Conservation (phyloP, 2,888 invertebrate genomes). For the Abscondita cerata region DNA sequence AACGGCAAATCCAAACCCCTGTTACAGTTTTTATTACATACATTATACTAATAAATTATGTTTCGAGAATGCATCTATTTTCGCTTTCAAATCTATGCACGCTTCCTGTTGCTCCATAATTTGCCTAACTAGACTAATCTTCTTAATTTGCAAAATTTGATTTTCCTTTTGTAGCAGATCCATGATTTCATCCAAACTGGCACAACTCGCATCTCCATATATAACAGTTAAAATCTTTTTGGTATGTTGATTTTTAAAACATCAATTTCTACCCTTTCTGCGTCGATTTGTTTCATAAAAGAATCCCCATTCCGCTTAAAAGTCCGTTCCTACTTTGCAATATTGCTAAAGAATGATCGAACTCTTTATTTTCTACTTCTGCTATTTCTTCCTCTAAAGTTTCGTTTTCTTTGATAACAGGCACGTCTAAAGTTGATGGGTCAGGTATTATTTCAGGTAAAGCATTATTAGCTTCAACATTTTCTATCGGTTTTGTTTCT, state of each 20-base stretch:
- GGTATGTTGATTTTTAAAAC: conserved; percentile 43
- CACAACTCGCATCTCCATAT: conserved; percentile 37
- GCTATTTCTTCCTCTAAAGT: conserved; percentile 3
- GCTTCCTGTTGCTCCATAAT: conserved; percentile 58
- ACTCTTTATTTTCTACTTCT: conserved; percentile 20
- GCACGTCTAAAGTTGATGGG: conserved; percentile 20
- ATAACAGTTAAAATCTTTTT: conserved; percentile 16
- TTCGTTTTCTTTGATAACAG: too few relatives aligned
- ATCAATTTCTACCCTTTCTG: conserved; percentile 75
- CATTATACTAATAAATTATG: conserved; percentile 13
- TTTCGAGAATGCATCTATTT: conserved; percentile 28
- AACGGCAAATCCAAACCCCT: too few relatives aligned
- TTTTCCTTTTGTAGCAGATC: conserved; percentile 56
- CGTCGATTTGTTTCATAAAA: conserved; percentile 72
- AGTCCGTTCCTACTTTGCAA: conserved; percentile 72
- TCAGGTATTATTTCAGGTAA: conserved; percentile 22
- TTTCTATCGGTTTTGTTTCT: conserved; percentile 15
- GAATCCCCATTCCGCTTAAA: conserved; percentile 70
- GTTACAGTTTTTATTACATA: conserved; percentile 2
- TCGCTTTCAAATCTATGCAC: conserved; percentile 55
- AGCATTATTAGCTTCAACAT: conserved; percentile 4
- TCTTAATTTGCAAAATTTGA: conserved; percentile 58
- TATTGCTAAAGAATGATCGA: conserved; percentile 57
- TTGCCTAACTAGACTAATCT: conserved; percentile 57
- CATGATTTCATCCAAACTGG: conserved; percentile 53